phyloP scores from a whole-genome alignment of 2,113 vertebrate genomes.

The Aphyosemion australe region DNA sequence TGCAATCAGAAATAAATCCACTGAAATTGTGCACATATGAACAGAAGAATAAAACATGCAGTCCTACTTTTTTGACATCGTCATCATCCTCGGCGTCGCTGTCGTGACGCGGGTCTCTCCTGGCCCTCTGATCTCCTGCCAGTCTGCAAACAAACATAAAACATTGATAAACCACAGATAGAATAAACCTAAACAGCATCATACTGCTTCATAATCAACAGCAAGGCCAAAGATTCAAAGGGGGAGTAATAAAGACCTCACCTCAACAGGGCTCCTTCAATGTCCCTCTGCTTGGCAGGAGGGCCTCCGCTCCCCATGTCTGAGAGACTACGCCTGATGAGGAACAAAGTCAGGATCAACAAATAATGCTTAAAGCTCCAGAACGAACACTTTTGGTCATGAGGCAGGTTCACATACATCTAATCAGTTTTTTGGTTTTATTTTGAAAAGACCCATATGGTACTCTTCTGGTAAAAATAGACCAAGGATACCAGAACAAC shows the following conservation, averaged over 20 bases:
- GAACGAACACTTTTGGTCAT: no score
- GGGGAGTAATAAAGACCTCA: constrained; percentile 62
- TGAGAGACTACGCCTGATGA: constrained; percentile 90
- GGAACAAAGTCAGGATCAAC: no score
- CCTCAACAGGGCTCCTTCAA: constrained; percentile 95
- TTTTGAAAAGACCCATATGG: no score
- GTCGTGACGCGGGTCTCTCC: constrained; percentile 96
- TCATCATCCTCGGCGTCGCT: constrained; percentile 97
- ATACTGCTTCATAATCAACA: no score
- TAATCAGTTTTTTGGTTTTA: no score
- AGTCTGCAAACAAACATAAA: constrained; percentile 78
- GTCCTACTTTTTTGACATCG: constrained; percentile 93
- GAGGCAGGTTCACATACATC: no score
- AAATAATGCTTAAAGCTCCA: no score
- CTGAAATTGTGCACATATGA: not conserved
- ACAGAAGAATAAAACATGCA: not conserved
- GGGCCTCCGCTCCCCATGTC: constrained; percentile 87
- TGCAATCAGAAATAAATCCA: not conserved
- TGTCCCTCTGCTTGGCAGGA: constrained; percentile 98
- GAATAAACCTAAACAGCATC: not conserved
- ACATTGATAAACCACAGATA: no score
- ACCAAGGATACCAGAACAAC: no score
- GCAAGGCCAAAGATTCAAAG: no score
- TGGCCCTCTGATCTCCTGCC: constrained; percentile 94
- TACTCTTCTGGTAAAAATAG: no score